Conservation (phyloP, 2,888 invertebrate genomes). For the Hylaea fasciaria region DNA sequence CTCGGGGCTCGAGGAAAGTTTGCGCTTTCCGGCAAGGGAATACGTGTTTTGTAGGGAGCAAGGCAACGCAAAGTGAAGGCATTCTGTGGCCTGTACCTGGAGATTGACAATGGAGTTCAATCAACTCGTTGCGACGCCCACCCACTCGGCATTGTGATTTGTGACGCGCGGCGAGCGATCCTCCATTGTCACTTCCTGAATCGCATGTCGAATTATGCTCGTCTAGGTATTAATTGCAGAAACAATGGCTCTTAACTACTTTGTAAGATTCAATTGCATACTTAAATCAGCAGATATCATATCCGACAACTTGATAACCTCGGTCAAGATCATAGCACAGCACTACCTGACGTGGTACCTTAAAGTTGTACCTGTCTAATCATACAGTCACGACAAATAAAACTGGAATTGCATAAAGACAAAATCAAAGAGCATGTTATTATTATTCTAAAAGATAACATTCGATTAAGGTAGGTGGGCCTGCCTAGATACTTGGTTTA, state of each 20-base stretch:
- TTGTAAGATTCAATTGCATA: slow-evolving; percentile 2
- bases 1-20: slow-evolving; percentile 49
- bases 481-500: too few species aligned
- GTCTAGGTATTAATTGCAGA: slow-evolving; percentile 25
- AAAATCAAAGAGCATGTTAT: too few species aligned
- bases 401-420: too few species aligned
- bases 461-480: too few species aligned
- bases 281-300: neutral
- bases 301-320: neutral
- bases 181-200: slow-evolving; percentile 71
- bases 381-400: too few species aligned
- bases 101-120: slow-evolving; percentile 78
- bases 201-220: slow-evolving; percentile 39
- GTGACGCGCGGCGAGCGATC: slow-evolving; percentile 64
- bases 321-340: neutral
- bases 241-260: slow-evolving; percentile 23
- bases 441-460: too few species aligned
- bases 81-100: slow-evolving; percentile 66
- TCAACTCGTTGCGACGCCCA: slow-evolving; percentile 77
- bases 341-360: neutral
- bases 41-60: slow-evolving; percentile 51
- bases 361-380: neutral
- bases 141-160: slow-evolving; percentile 75
- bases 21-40: slow-evolving; percentile 52
- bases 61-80: slow-evolving; percentile 48